Percentiles rank a stretch among this genome's conserved stretches.
phyloP scores from a whole-genome alignment of 2,888 invertebrate species.

The Brenthis daphne region DNA sequence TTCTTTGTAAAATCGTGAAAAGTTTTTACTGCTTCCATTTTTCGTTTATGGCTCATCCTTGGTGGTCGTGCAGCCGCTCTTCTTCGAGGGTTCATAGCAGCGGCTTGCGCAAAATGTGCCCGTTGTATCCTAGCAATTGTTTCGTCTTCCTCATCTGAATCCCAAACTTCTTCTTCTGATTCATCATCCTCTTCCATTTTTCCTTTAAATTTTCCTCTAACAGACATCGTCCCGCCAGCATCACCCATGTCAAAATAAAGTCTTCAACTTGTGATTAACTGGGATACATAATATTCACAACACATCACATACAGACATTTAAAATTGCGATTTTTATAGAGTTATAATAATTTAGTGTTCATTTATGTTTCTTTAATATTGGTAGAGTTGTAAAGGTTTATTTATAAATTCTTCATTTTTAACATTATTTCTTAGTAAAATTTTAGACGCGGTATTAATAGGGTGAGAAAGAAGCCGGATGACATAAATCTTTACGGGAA shows the following conservation, averaged over 20 bases:
- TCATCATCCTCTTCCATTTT: slow-evolving; percentile 61
- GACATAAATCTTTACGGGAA: slow-evolving; percentile 58
- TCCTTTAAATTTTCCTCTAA: slow-evolving; percentile 60
- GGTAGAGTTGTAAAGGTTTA: slow-evolving; percentile 21
- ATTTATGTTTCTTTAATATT: slow-evolving; percentile 26
- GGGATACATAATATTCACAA: slow-evolving; percentile 35
- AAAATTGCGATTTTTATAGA: slow-evolving; percentile 22
- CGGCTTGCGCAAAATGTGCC: slow-evolving; percentile 73
- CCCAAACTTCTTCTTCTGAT: slow-evolving; percentile 67
- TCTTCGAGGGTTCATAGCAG: slow-evolving; percentile 70
- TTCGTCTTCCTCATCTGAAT: slow-evolving; percentile 76
- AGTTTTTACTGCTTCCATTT: slow-evolving; percentile 77
- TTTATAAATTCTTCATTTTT: slow-evolving; percentile 46
- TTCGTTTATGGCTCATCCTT: slow-evolving; percentile 76
- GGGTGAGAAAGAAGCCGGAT: slow-evolving; percentile 63
- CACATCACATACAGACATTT: slow-evolving; percentile 25
- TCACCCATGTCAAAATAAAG: slow-evolving; percentile 58
- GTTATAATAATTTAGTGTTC: slow-evolving; percentile 21
- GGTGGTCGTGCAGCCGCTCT: slow-evolving; percentile 63
- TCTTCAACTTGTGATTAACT: slow-evolving; percentile 32
- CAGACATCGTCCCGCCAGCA: slow-evolving; percentile 60
- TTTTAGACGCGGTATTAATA: slow-evolving; percentile 66
- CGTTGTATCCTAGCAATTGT: slow-evolving; percentile 77
- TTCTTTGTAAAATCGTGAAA: slow-evolving; percentile 80
- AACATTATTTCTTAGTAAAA: slow-evolving; percentile 66